These are phyloP conservation scores for Ormyrus nitidulus DNA, from an alignment of 2,888 invertebrate species.

Conservation along the genomic window DNA sequence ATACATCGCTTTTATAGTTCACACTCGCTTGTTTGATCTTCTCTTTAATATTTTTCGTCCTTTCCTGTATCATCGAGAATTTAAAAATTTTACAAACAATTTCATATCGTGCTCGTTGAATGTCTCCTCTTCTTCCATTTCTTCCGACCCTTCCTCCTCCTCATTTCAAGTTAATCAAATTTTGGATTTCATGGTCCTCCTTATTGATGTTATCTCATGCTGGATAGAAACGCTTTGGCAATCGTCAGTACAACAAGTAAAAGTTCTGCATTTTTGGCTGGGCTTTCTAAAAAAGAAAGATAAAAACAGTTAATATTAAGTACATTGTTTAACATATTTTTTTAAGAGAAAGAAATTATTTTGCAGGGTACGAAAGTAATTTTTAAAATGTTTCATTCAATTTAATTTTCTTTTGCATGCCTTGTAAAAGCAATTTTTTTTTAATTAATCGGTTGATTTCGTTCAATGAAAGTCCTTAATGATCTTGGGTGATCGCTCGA, in stretches of 20 bases:
- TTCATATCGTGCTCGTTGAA: slow-evolving; percentile 20
- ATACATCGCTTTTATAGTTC: slow-evolving; percentile 24
- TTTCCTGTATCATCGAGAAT: slow-evolving; percentile 59
- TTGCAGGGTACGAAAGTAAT: no score
- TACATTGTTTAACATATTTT: background rate
- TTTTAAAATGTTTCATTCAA: no score
- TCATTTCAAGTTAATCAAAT: slow-evolving; percentile 62
- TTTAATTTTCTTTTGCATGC: no score
- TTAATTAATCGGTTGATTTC: no score
- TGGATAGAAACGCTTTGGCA: slow-evolving; percentile 63
- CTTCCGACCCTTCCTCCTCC: slow-evolving; percentile 45
- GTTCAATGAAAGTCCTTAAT: background rate
- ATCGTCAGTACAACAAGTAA: slow-evolving; percentile 64
- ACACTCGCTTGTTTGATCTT: slow-evolving; percentile 23
- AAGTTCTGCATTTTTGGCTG: slow-evolving; percentile 63
- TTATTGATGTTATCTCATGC: slow-evolving; percentile 73
- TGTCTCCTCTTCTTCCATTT: background rate
- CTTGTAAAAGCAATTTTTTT: no score
- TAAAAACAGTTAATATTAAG: background rate
- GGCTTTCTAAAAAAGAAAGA: slow-evolving; percentile 61
- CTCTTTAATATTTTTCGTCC: slow-evolving; percentile 52
- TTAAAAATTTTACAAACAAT: slow-evolving; percentile 67
- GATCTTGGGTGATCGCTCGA: no score
- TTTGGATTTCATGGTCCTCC: slow-evolving; percentile 59
- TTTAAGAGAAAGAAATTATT: no score